Evolutionary conservation across 2,888 invertebrate species (phyloP).

Genomic region (Clistopyga incitator): DNA sequence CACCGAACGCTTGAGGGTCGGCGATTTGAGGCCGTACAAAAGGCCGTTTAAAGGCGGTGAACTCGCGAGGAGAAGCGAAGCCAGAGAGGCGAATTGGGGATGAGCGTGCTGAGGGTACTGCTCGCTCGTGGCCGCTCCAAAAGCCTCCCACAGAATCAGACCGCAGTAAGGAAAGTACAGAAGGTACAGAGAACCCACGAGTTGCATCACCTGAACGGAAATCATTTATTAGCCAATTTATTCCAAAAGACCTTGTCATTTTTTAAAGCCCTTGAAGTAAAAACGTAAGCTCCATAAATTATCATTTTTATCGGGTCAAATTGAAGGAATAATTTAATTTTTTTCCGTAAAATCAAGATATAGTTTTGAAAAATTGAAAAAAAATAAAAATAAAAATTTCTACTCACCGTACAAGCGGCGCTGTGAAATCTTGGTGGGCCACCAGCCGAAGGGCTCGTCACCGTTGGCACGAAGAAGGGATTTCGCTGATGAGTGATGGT

Average conservation of each 20-base stretch:
- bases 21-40: conserved; percentile 91
- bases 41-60: conserved; percentile 91
- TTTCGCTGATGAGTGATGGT: conserved; percentile 93
- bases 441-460: conserved; percentile 86
- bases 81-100: conserved; percentile 86
- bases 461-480: conserved; percentile 90
- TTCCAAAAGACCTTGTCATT: too few species aligned
- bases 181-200: conserved; percentile 89
- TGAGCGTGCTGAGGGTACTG: conserved; percentile 77
- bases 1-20: conserved; percentile 89
- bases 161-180: conserved; percentile 92
- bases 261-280: too few species aligned
- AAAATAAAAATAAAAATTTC: background rate
- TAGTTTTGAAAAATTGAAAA: background rate
- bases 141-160: conserved; percentile 89
- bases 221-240: too few species aligned
- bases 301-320: too few species aligned
- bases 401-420: conserved; percentile 80
- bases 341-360: too few species aligned
- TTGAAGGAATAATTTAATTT: too few species aligned
- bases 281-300: too few species aligned
- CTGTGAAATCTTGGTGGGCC: conserved; percentile 82
- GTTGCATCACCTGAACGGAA: conserved; percentile 86
- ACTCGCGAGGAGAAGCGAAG: conserved; percentile 88
- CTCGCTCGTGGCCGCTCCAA: conserved; percentile 72